Evolutionary conservation across 2,113 vertebrate species (phyloP).

Genomic region (Rhinoptilus africanus): DNA sequence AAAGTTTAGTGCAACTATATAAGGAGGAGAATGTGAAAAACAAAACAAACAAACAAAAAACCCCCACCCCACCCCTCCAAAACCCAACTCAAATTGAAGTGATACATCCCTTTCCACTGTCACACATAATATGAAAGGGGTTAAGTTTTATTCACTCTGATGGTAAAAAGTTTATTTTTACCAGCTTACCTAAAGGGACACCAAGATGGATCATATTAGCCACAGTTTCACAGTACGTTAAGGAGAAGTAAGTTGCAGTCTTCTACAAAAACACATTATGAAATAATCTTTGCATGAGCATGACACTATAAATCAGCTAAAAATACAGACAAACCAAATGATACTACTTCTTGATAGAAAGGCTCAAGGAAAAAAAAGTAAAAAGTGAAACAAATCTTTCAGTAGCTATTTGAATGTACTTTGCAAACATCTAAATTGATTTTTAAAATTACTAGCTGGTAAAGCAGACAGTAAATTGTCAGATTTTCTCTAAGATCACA

Average conservation of each 20-base stretch:
- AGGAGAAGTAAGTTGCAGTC: not conserved
- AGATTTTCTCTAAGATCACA: not conserved
- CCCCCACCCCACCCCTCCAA: too few species aligned
- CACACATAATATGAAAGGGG: not conserved
- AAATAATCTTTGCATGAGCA: not conserved
- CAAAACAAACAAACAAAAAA: not conserved
- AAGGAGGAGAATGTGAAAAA: not conserved
- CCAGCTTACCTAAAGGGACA: not conserved
- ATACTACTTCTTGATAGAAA: not conserved
- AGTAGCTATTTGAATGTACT: not conserved
- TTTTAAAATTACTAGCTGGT: not conserved
- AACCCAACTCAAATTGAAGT: not conserved
- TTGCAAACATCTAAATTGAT: not conserved
- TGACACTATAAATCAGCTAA: not conserved
- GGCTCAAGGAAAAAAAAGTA: not conserved
- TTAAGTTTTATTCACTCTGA: not conserved
- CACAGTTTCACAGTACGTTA: not conserved
- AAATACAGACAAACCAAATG: not conserved
- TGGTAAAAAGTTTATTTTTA: not conserved
- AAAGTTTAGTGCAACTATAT: not conserved
- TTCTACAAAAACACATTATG: not conserved
- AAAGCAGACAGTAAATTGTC: not conserved
- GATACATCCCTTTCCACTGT: not conserved
- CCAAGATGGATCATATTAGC: not conserved
- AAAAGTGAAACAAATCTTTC: not conserved